These are phyloP conservation scores for Ptychobarbus kaznakovi DNA, from an alignment of 2,797 vertebrate species.

Conservation along the genomic window DNA sequence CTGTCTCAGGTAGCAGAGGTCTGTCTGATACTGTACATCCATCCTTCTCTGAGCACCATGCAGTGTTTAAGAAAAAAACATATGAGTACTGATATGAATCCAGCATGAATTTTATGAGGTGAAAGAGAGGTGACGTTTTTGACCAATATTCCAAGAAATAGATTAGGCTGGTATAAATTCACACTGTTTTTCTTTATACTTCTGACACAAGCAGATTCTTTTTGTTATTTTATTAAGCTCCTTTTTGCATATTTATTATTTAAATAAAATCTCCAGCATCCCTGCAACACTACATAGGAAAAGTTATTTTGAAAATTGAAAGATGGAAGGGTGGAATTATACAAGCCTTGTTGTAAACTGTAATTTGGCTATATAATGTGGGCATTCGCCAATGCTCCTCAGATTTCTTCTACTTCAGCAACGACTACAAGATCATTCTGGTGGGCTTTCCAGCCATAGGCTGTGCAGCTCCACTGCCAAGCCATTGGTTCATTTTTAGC, in stretches of 20 bases:
- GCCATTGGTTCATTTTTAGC: too few relatives aligned
- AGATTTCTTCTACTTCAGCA: too few relatives aligned
- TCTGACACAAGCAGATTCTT: background rate
- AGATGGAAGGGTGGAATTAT: background rate
- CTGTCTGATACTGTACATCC: background rate
- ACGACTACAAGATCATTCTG: too few relatives aligned
- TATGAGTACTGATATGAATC: background rate
- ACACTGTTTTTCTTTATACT: background rate
- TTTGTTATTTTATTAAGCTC: background rate
- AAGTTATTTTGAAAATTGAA: background rate
- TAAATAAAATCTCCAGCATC: background rate
- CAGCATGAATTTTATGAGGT: background rate
- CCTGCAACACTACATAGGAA: background rate
- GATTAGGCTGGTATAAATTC: background rate
- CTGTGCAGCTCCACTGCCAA: too few relatives aligned
- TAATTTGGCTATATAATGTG: too few relatives aligned
- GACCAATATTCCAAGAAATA: background rate
- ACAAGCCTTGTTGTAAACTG: background rate
- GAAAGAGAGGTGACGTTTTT: background rate
- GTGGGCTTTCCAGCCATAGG: too few relatives aligned
- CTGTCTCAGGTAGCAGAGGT: slow-evolving; percentile 6
- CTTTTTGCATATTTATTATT: background rate
- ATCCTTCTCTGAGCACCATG: background rate
- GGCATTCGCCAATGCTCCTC: too few relatives aligned
- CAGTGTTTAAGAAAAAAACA: background rate